Base-by-base conservation (phyloP, 1,140 invertebrate genomes). In the Wiebesia pumilae region DNA sequence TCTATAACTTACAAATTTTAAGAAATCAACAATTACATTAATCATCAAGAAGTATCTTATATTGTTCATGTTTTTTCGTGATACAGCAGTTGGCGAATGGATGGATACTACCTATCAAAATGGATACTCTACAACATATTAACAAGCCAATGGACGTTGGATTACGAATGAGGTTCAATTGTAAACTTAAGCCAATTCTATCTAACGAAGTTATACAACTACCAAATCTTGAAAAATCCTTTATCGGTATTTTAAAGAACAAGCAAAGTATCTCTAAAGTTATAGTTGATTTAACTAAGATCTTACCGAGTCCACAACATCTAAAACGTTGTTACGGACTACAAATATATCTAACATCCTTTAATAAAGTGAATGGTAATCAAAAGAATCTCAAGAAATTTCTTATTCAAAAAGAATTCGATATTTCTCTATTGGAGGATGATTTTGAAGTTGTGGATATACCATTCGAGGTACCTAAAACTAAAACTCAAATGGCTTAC, bases 301-400 rank as follows among this genome's bases (percentile, higher is more conserved):
- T 92, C 10, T 80, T 97, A 43, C 94, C 95, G 4, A 92, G 94
- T 30, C 94, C 97, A 33, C 93, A 94, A 54, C 96, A 97, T 92
- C 92, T 98, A 24, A 98, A 97, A 91, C 94, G 97, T 80, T 96
- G 97, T 6, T 94, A 94, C n/a, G 94, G 94, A 12, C 93, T 92
- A n/a, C 93, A 95, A 16, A 93, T 97, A 14, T 90, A 97, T 19
- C 88, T 97, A 24, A 95, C 95, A 85, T 93, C 94, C 0, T 87
- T 89, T 0, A 85, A 89, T 2, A 88, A 89, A 19, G 14, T 30
- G 12, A 79, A 78, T 67, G 87, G 85, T 43, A 79, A 89, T 43
- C 78, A 89, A 0, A 88, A 88, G 12, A 89, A 94, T 16, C 91
- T 96, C 1, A 94, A 94, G 80, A 87, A 92, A 0, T 93, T 93